Conservation (phyloP, 1,140 invertebrate genomes). For the Sycobia sp. region DNA sequence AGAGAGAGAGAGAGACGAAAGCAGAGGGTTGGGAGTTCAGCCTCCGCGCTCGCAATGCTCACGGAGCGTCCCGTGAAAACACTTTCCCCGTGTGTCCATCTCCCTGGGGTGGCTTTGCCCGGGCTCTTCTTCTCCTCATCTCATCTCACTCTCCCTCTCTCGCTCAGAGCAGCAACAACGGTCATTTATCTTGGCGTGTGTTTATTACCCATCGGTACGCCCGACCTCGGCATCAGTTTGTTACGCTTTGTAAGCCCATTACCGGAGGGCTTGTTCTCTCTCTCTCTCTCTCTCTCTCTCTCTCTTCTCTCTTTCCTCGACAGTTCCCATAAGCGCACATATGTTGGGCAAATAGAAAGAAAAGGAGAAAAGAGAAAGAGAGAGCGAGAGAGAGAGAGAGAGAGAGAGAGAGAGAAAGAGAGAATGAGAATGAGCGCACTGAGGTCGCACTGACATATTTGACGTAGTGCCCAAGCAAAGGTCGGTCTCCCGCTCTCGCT, state of each 20-base stretch:
- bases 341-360: no score
- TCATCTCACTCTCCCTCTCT: background rate
- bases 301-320: no score
- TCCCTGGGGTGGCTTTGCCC: slow-evolving; percentile 49
- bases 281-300: no score
- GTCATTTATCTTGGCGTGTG: slow-evolving; percentile 60
- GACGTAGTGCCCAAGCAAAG: slow-evolving; percentile 61
- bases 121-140: background rate
- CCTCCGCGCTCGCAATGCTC: no score
- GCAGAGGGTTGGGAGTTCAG: no score
- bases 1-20: no score
- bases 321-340: slow-evolving; percentile 42
- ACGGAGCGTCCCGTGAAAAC: no score
- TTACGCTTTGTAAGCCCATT: slow-evolving; percentile 64
- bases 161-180: background rate
- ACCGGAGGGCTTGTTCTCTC: slow-evolving; percentile 48
- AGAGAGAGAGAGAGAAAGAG: no score
- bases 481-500: no score
- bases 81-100: slow-evolving; percentile 53
- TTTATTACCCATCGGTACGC: slow-evolving; percentile 59
- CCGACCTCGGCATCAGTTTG: slow-evolving; percentile 47
- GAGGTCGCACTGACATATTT: slow-evolving; percentile 61
- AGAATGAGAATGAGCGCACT: no score
- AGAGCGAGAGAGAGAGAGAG: no score
- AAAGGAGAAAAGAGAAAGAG: no score